A percentile compares a stretch with the other conserved stretches of the same genome.
Evolutionary conservation across 2,888 invertebrate genomes (phyloP).

Genomic region (Coelinius sp.): DNA sequence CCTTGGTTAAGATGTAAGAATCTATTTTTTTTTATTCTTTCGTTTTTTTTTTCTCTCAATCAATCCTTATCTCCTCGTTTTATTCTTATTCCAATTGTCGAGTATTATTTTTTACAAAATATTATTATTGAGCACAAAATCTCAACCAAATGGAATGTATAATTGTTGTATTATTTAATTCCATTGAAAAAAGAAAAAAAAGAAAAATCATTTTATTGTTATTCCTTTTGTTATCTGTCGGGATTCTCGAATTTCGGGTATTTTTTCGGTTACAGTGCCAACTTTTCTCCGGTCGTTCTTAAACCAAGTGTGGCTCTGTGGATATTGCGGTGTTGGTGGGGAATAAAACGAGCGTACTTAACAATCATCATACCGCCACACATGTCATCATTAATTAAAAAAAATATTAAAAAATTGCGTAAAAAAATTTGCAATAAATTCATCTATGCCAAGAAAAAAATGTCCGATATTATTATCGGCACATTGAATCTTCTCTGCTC

Average conservation of each 20-base stretch:
- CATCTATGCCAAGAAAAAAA: slow-evolving; percentile 2
- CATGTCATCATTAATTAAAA: slow-evolving; percentile 28
- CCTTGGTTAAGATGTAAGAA: slow-evolving; percentile 73
- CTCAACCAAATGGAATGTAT: background rate
- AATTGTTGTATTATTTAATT: background rate
- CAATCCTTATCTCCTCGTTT: slow-evolving; percentile 14
- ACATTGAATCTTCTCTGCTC: slow-evolving; percentile 29
- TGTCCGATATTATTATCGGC: background rate
- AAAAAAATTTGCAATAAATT: background rate
- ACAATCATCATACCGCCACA: slow-evolving; percentile 39
- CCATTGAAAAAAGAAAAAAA: slow-evolving; percentile 13
- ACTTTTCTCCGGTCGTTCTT: slow-evolving; percentile 70
- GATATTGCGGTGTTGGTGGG: slow-evolving; percentile 41
- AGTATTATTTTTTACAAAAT: background rate
- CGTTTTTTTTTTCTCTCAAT: slow-evolving; percentile 22
- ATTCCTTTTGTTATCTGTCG: background rate
- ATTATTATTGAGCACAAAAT: background rate
- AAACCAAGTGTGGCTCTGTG: slow-evolving; percentile 49
- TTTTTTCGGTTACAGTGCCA: slow-evolving; percentile 69
- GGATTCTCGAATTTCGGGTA: slow-evolving; percentile 44
- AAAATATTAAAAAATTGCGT: background rate
- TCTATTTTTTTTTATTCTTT: slow-evolving; percentile 52
- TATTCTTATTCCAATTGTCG: background rate
- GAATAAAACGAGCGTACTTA: slow-evolving; percentile 30
- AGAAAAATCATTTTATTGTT: background rate